Conservation (phyloP, 2,888 invertebrate species). For the Oscheius sp. region DNA sequence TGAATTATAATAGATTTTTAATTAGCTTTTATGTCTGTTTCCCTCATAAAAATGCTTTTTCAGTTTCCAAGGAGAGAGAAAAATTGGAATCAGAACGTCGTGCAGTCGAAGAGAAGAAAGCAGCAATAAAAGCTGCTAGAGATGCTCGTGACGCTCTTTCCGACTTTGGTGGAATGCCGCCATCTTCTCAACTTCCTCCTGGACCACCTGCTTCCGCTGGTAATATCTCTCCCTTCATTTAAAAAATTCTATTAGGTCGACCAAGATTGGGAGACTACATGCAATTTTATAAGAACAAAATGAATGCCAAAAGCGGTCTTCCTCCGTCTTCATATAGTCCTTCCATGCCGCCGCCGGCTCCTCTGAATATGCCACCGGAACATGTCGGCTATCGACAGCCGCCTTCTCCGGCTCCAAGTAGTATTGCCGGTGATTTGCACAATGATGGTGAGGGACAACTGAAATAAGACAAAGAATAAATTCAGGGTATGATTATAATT, state of each 20-base stretch:
- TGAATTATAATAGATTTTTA: background rate
- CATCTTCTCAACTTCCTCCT: background rate
- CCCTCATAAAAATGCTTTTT: background rate
- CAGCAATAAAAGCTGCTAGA: slow-evolving; percentile 38
- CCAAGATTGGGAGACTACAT: slow-evolving; percentile 57
- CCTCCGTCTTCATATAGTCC: background rate
- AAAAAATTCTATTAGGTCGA: slow-evolving; percentile 21
- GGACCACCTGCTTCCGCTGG: background rate
- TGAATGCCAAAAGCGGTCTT: slow-evolving; percentile 5
- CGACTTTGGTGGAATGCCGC: slow-evolving; percentile 39
- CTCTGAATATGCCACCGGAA: background rate
- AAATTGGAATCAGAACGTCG: slow-evolving; percentile 47
- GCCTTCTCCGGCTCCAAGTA: slow-evolving; percentile 47
- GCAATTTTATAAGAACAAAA: slow-evolving; percentile 56
- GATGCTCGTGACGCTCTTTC: slow-evolving; percentile 50
- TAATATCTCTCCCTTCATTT: background rate
- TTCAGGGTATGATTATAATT: too few species aligned
- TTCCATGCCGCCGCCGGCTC: slow-evolving; percentile 14
- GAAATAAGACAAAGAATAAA: too few species aligned
- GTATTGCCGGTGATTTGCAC: slow-evolving; percentile 38
- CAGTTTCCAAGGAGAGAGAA: slow-evolving; percentile 41
- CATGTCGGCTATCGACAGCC: background rate
- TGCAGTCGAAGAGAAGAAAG: slow-evolving; percentile 47
- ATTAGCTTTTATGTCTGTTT: background rate
- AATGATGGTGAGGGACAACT: background rate